phyloP scores from a whole-genome alignment of 2,888 invertebrate genomes.

The Drosophila diplacantha region DNA sequence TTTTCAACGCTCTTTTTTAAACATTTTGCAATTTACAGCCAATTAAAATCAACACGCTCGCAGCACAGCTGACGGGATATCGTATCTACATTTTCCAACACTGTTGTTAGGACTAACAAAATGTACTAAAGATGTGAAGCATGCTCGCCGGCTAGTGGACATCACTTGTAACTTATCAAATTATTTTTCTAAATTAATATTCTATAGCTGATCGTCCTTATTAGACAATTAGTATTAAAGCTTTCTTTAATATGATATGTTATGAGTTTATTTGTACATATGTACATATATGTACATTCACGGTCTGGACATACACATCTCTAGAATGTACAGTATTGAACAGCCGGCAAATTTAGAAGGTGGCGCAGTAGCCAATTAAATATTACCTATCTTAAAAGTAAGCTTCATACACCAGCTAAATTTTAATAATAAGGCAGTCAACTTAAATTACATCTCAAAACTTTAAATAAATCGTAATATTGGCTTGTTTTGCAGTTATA shows the following conservation, averaged over 20 bases:
- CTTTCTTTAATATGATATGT: no score
- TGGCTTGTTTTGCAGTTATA: not conserved
- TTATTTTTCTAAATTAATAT: not conserved
- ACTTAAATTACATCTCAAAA: not conserved
- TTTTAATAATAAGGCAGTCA: no score
- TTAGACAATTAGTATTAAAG: no score
- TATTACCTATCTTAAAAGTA: not conserved
- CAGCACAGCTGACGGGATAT: conserved; percentile 13
- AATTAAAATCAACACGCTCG: conserved; percentile 31
- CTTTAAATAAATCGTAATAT: not conserved
- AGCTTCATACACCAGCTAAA: not conserved
- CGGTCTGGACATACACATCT: not conserved
- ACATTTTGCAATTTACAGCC: conserved; percentile 12
- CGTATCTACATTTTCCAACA: conserved; percentile 8
- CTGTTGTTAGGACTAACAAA: not conserved
- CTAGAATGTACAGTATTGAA: not conserved
- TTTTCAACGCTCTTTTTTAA: conserved; percentile 20
- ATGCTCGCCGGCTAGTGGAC: no score
- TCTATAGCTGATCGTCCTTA: fast-evolving
- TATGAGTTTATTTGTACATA: not conserved
- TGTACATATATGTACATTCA: not conserved
- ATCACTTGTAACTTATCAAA: not conserved
- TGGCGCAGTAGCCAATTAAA: not conserved
- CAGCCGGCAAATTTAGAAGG: conserved; percentile 6
- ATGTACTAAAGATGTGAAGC: not conserved